A percentile compares a stretch with the other conserved stretches of the same genome.
Evolutionary conservation across 2,797 vertebrate species (phyloP).

Genomic region (Columba guinea): DNA sequence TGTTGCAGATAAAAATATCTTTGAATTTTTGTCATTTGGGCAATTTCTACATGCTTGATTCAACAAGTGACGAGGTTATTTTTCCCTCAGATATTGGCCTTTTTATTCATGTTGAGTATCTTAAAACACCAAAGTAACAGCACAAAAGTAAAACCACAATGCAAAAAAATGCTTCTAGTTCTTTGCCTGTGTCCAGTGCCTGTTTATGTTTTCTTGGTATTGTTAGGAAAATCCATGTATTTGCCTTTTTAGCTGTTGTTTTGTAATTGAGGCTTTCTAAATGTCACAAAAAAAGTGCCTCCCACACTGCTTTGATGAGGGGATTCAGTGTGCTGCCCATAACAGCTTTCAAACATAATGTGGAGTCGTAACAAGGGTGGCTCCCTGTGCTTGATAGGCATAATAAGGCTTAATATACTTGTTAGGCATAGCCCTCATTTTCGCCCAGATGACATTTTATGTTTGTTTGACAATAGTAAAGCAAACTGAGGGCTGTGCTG

Average conservation of each 20-base stretch:
- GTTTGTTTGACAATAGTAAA: background rate
- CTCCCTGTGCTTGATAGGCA: background rate
- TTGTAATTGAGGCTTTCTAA: constrained; percentile 23
- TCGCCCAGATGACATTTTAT: constrained; percentile 4
- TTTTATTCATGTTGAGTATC: background rate
- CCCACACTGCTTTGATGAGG: background rate
- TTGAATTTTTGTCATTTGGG: background rate
- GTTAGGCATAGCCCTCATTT: constrained; percentile 26
- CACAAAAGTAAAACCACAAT: background rate
- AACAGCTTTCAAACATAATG: background rate
- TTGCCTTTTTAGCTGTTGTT: constrained; percentile 17
- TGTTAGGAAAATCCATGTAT: background rate
- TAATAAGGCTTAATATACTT: constrained; percentile 41
- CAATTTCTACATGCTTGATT: background rate
- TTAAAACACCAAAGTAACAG: background rate
- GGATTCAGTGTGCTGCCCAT: background rate
- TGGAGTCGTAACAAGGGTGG: background rate
- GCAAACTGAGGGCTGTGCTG: background rate
- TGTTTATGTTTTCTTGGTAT: background rate
- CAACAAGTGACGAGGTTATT: background rate
- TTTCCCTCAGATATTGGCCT: background rate
- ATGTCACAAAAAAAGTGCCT: background rate
- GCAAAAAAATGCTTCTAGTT: background rate
- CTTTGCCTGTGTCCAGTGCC: background rate
- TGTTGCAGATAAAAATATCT: background rate